Base-by-base conservation (phyloP, 2,888 invertebrate species). In the Cosmia pyralina region DNA sequence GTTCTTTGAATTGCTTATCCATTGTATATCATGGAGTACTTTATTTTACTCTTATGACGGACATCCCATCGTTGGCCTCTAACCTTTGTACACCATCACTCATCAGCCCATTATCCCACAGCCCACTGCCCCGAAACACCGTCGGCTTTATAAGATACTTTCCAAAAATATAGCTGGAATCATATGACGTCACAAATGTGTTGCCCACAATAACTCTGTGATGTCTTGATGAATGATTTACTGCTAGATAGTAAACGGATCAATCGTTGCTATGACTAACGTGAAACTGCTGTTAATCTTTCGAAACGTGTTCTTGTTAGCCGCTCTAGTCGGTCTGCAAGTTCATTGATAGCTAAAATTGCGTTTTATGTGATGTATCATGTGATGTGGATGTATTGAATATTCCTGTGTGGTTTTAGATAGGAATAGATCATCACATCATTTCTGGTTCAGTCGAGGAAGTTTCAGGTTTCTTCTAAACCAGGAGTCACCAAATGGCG, bases 81-180 rank as follows among this genome's bases (percentile, higher is more conserved):
- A 28, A 57, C 69, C 63, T 67, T 52, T 48, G 2, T 34, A 81
- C 53, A 69, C n/a, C 76, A 60, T 69, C 41, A 60, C 38, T 63
- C 59, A 19, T 50, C 69, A 52, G 10, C 53, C 62, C 65, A 58
- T 44, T 53, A 58, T 46, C 59, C 63, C 62, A 10, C 28, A 22
- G 65, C 10, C 50, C n/a, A 10, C 28, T 34, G 65, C 10, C 50
- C n/a, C 38, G 38, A 4, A 34, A 60, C 57, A 70, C 38, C 57
- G 53, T 73, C 58, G 34, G 28, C 34, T 63, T 58, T 50, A 62
- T 69, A 50, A 69, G 62, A 46, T 34, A n/a, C 50, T 46, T 65
- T 55, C 75, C 70, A 65, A 50, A 82, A 71, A 82, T 82, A 81
- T 71, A 69, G 13, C 58, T 72, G 68, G 52, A 62, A 71, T 70